phyloP scores from a whole-genome alignment of 2,113 vertebrate genomes.

The Burhinus oedicnemus region DNA sequence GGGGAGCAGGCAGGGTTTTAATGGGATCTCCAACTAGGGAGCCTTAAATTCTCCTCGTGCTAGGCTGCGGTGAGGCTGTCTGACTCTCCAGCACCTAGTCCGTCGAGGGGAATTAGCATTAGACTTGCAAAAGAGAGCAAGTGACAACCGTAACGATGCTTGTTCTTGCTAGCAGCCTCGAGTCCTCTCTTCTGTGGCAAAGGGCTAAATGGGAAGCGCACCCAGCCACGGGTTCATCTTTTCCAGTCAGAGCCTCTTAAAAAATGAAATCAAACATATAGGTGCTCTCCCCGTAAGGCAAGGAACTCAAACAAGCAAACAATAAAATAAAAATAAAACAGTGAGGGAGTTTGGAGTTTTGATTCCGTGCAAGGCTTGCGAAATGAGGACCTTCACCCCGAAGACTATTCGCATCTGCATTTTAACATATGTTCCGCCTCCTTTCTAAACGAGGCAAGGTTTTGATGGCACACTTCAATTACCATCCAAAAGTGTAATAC shows the following conservation, averaged over 20 bases:
- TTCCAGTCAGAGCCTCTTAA: constrained; percentile 57
- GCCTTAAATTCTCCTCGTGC: neutral
- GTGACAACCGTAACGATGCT: constrained; percentile 70
- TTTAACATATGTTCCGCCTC: constrained; percentile 69
- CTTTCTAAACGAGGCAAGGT: constrained; percentile 62
- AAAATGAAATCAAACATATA: constrained; percentile 36
- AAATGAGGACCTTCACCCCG: neutral
- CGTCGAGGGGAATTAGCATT: constrained; percentile 39
- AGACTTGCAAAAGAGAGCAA: constrained; percentile 64
- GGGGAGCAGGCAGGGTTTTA: neutral
- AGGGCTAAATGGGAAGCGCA: constrained; percentile 20
- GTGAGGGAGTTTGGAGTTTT: constrained; percentile 51
- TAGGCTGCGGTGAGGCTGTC: constrained; percentile 6
- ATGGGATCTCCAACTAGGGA: neutral
- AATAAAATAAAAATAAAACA: constrained; percentile 41
- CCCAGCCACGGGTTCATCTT: neutral
- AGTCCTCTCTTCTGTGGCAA: neutral
- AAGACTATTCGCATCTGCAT: constrained; percentile 55
- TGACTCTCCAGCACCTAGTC: neutral
- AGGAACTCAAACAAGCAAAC: neutral
- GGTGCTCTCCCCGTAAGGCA: neutral
- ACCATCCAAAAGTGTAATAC: constrained; percentile 59
- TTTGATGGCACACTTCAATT: constrained; percentile 72
- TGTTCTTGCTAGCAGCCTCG: constrained; percentile 25
- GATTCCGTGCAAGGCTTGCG: constrained; percentile 54